phyloP scores from a whole-genome alignment of 2,888 invertebrate species.

The Odontomyia ornata region DNA sequence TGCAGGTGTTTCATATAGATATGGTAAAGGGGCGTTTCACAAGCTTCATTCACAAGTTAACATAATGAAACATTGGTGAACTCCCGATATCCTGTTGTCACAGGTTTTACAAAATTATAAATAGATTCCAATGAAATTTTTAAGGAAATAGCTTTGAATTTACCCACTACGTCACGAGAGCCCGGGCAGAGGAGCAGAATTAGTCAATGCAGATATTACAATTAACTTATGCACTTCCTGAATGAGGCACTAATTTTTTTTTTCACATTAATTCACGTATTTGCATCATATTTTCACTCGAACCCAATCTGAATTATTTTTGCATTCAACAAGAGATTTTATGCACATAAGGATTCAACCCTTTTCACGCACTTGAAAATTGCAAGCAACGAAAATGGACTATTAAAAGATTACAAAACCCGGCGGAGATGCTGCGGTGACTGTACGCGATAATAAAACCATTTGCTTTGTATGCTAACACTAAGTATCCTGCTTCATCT shows the following conservation, averaged over 20 bases:
- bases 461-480: conserved; percentile 29
- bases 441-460: conserved; percentile 37
- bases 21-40: too few species aligned
- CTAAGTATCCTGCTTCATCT: conserved; percentile 7
- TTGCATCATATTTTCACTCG: too few species aligned
- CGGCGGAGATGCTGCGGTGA: conserved; percentile 13
- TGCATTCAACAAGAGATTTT: too few species aligned
- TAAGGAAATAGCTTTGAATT: neutral
- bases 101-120: too few species aligned
- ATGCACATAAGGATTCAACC: neutral
- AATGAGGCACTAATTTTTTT: too few species aligned
- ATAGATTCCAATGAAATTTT: neutral
- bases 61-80: too few species aligned
- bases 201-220: neutral
- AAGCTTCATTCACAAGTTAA: too few species aligned
- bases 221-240: too few species aligned
- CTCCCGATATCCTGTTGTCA: too few species aligned
- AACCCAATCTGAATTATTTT: too few species aligned
- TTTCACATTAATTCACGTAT: too few species aligned
- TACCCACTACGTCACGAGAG: conserved; percentile 4
- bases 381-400: conserved; percentile 44
- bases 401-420: conserved; percentile 50
- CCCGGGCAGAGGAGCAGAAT: neutral
- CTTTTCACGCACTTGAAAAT: conserved; percentile 15
- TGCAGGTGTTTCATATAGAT: too few species aligned